Conservation (phyloP, 2,888 invertebrate genomes). For the Plebejus anna region DNA sequence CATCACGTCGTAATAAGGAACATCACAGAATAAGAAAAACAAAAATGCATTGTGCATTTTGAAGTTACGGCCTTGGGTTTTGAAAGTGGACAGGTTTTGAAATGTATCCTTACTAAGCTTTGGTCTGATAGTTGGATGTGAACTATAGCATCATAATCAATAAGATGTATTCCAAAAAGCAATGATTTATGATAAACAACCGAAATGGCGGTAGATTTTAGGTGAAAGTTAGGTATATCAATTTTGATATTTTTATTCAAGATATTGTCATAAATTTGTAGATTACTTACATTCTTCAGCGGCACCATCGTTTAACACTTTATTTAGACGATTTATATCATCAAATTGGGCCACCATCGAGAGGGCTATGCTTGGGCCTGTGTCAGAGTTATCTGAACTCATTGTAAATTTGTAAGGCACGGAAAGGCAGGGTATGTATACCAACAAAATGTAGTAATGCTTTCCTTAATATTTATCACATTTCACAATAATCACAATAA, state of each 20-base stretch:
- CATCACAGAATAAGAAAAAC: not conserved
- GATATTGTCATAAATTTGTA: not conserved
- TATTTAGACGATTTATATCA: constrained; percentile 84
- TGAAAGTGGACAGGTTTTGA: constrained; percentile 8
- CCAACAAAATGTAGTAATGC: not conserved
- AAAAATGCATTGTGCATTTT: constrained; percentile 4
- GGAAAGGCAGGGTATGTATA: not conserved
- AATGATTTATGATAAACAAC: not conserved
- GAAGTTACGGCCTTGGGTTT: not conserved
- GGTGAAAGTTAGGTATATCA: not conserved
- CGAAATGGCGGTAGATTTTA: constrained; percentile 23
- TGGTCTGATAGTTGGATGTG: not conserved
- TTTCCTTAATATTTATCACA: constrained; percentile 34
- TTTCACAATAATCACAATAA: constrained; percentile 33
- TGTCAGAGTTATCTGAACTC: constrained; percentile 69
- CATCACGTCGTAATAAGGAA: not conserved
- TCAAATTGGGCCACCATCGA: constrained; percentile 86
- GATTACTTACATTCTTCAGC: constrained; percentile 84
- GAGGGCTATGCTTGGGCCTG: constrained; percentile 62
- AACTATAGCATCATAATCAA: not conserved
- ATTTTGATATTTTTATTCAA: not conserved
- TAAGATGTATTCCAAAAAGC: not conserved
- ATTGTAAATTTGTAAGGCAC: constrained; percentile 41
- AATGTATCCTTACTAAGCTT: not conserved
- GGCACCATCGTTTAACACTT: constrained; percentile 82